phyloP scores from a whole-genome alignment of 2,888 invertebrate genomes.

The Strigamia crassipes region DNA sequence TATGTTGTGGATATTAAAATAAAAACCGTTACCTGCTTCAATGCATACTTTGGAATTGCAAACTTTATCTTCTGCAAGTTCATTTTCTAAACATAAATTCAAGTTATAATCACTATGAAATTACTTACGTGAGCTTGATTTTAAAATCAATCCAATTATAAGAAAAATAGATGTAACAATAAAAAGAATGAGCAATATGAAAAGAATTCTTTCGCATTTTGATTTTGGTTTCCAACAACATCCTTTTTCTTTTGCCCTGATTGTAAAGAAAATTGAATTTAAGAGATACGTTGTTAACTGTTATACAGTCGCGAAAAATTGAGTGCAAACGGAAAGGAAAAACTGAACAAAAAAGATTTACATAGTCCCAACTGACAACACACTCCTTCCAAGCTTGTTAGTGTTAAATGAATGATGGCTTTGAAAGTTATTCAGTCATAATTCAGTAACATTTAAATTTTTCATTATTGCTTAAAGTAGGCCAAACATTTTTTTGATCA shows the following conservation, averaged over 20 bases:
- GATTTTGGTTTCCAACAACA: background rate
- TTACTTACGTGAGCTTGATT: background rate
- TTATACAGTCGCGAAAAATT: too few relatives aligned
- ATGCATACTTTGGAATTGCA: background rate
- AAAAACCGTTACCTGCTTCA: background rate
- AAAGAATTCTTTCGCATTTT: background rate
- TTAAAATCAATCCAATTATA: background rate
- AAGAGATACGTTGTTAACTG: background rate
- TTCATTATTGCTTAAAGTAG: too few relatives aligned
- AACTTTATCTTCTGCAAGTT: background rate
- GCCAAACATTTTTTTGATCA: too few relatives aligned
- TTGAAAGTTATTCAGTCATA: too few relatives aligned
- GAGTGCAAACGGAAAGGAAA: too few relatives aligned
- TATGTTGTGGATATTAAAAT: background rate
- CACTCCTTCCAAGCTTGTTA: too few relatives aligned
- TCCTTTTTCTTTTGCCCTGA: background rate
- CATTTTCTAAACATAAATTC: background rate
- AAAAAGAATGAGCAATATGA: background rate
- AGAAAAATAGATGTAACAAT: background rate
- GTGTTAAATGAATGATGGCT: too few relatives aligned
- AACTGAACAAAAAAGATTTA: too few relatives aligned
- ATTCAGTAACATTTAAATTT: too few relatives aligned
- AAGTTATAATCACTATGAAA: background rate
- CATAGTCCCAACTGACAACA: too few relatives aligned
- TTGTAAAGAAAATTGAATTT: background rate